Conservation (phyloP, 2,888 invertebrate genomes). For the Asteroscopus sphinx region DNA sequence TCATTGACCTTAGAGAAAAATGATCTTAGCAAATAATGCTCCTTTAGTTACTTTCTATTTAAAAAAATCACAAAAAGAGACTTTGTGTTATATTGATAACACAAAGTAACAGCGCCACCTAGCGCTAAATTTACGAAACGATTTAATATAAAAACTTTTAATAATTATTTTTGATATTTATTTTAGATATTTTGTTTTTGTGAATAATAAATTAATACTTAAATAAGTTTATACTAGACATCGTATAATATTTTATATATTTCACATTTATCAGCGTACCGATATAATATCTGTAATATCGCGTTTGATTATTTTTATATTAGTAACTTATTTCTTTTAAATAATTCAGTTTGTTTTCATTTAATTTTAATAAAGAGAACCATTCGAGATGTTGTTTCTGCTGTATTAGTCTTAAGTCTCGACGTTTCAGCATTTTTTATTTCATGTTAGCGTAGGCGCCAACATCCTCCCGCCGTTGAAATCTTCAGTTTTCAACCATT, state of each 20-base stretch:
- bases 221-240: slow-evolving; percentile 5
- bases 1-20: too few relatives aligned
- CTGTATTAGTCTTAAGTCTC: slow-evolving; percentile 28
- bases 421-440: slow-evolving; percentile 21
- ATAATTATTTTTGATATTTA: too few relatives aligned
- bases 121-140: too few relatives aligned
- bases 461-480: too few relatives aligned
- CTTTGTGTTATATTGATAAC: too few relatives aligned
- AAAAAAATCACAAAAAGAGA: too few relatives aligned
- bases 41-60: too few relatives aligned
- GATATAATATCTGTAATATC: neutral
- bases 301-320: slow-evolving; percentile 10
- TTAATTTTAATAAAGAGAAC: slow-evolving; percentile 14
- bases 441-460: slow-evolving; percentile 23
- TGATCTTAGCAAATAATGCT: too few relatives aligned
- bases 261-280: slow-evolving; percentile 12
- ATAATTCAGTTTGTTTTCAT: slow-evolving; percentile 9
- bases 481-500: too few relatives aligned
- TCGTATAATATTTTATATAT: slow-evolving; percentile 1
- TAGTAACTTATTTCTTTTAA: slow-evolving; percentile 11
- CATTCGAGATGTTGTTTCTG: slow-evolving; percentile 1
- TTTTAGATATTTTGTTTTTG: slow-evolving; percentile 4
- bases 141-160: too few relatives aligned
- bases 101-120: too few relatives aligned
- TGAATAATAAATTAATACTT: slow-evolving; percentile 11